A percentile compares a stretch with the other conserved stretches of the same genome.
Conservation (phyloP, 2,797 vertebrate species). For the Periparus ater region DNA sequence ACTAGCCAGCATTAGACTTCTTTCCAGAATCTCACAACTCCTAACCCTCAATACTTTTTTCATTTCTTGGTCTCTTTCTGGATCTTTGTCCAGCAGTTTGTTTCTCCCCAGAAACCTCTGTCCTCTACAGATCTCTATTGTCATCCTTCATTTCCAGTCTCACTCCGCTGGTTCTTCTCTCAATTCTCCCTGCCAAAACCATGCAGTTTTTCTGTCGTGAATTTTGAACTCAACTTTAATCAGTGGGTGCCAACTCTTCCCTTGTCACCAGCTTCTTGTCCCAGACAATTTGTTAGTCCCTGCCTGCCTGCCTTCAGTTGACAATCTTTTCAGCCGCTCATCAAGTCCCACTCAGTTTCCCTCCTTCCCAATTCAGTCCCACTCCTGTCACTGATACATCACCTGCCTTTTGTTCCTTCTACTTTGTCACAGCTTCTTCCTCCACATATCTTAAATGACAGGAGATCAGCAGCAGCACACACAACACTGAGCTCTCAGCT, state of each 20-base stretch:
- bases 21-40: not conserved
- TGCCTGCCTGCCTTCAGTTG: not conserved
- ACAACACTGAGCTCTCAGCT: not conserved
- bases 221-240: not conserved
- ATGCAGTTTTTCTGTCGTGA: not conserved
- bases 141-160: not conserved
- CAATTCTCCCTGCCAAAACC: not conserved
- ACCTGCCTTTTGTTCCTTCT: constrained; percentile 36
- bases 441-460: not conserved
- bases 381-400: not conserved
- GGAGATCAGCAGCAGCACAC: not conserved
- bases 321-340: not conserved
- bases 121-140: not conserved
- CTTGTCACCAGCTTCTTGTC: not conserved
- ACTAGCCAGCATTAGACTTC: not conserved
- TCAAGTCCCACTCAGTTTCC: constrained; percentile 16
- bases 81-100: not conserved
- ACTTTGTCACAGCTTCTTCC: not conserved
- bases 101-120: not conserved
- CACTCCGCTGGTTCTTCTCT: not conserved
- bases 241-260: not conserved
- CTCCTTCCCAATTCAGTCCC: not conserved
- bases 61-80: not conserved
- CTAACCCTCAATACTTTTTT: not conserved
- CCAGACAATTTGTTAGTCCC: not conserved